These are phyloP conservation scores for Ferrisia virgata DNA, from an alignment of 2,888 invertebrate species.

Conservation along the genomic window DNA sequence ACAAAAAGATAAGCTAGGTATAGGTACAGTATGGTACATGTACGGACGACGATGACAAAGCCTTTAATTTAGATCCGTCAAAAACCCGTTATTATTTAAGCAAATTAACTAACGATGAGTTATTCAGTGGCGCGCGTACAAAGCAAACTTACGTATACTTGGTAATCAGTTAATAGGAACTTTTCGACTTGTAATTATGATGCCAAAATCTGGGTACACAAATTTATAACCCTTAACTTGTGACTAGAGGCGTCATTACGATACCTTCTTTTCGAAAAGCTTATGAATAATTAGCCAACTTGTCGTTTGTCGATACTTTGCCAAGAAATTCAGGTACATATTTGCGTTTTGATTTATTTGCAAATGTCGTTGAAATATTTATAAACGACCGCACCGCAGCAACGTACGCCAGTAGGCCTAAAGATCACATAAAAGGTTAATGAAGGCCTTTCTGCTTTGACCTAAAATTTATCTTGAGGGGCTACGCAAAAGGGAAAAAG, in stretches of 20 bases:
- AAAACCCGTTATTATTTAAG: not conserved
- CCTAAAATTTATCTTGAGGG: no score
- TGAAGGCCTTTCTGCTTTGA: no score
- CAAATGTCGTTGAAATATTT: not conserved
- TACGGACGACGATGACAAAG: not conserved
- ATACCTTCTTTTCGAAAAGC: not conserved
- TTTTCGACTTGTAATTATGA: constrained; percentile 5
- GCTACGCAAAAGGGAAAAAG: no score
- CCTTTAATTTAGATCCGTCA: not conserved
- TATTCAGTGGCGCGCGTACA: not conserved
- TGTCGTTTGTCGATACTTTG: not conserved
- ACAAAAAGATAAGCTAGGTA: no score
- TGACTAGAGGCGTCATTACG: not conserved
- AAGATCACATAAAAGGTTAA: not conserved
- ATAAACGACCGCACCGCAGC: no score
- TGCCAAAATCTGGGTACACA: not conserved
- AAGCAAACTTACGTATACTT: no score
- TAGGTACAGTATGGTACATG: no score
- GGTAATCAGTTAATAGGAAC: not conserved
- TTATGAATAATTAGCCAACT: not conserved
- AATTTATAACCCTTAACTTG: not conserved
- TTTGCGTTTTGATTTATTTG: not conserved
- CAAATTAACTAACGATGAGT: not conserved
- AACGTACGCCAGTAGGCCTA: no score
- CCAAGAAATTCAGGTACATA: not conserved